phyloP scores from a whole-genome alignment of 2,888 invertebrate species.

The Tromatobia lineatoria region DNA sequence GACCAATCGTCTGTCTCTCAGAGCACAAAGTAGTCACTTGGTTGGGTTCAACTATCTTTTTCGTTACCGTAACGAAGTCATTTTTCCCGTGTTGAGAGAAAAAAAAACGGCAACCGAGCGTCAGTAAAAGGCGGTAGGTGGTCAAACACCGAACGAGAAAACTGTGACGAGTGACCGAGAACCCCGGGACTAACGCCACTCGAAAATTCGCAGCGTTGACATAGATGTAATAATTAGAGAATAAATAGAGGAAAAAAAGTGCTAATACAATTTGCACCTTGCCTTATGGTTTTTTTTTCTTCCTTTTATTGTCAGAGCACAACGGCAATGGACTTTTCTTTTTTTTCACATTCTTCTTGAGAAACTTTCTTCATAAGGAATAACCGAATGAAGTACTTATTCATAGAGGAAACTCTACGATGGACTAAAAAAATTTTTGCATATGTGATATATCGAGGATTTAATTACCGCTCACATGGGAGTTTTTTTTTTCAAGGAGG shows the following conservation, averaged over 20 bases:
- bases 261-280: background rate
- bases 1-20: too few relatives aligned
- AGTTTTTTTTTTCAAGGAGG: background rate
- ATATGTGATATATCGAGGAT: too few relatives aligned
- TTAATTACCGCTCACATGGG: too few relatives aligned
- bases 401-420: background rate
- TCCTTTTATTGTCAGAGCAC: background rate
- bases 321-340: background rate
- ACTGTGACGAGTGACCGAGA: background rate
- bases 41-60: too few relatives aligned
- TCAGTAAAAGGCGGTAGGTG: background rate
- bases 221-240: background rate
- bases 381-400: background rate
- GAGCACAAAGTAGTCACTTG: too few relatives aligned
- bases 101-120: background rate
- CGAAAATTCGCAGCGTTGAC: background rate
- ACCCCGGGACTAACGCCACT: background rate
- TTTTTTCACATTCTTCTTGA: background rate
- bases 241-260: background rate
- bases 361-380: background rate
- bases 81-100: background rate
- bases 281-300: background rate
- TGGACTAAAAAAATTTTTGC: too few relatives aligned
- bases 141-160: background rate
- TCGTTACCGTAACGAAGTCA: too few relatives aligned